A percentile compares a stretch with the other conserved stretches of the same genome.
phyloP scores from a whole-genome alignment of 2,113 vertebrate species.

The Dolichotis patagonum region DNA sequence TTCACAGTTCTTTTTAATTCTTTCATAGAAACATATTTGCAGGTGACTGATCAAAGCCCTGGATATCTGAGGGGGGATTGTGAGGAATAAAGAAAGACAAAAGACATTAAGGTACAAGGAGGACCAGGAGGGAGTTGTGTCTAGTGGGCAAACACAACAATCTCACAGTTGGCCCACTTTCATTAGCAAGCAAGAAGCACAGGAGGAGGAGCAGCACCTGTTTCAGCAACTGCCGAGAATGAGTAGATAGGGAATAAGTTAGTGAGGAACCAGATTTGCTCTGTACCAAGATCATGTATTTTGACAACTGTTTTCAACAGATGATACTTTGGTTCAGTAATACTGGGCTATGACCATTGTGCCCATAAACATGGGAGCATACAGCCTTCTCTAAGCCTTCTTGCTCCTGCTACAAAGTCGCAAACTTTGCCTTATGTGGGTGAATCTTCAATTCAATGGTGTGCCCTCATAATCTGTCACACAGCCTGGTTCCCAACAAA shows the following conservation, averaged over 20 bases:
- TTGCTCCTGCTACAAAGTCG: background rate
- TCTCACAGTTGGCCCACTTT: background rate
- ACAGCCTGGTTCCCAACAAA: background rate
- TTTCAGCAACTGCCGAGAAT: background rate
- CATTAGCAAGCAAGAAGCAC: background rate
- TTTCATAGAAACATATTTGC: background rate
- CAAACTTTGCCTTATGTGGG: background rate
- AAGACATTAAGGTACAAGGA: background rate
- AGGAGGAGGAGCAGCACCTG: background rate
- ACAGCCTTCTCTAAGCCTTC: background rate
- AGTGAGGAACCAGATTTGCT: background rate
- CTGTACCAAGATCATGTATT: background rate
- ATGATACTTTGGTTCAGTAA: no score
- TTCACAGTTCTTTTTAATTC: background rate
- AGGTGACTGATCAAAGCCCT: background rate
- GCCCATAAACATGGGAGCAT: background rate
- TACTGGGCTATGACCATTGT: background rate
- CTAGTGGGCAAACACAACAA: background rate
- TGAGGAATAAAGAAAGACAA: background rate
- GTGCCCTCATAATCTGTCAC: background rate
- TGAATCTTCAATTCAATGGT: background rate
- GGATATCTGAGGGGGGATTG: background rate
- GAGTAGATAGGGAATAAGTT: background rate
- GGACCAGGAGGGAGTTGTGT: background rate
- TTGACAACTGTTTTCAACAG: background rate